Base-by-base conservation (phyloP, 2,888 invertebrate genomes). In the Nemotelus pantherinus region DNA sequence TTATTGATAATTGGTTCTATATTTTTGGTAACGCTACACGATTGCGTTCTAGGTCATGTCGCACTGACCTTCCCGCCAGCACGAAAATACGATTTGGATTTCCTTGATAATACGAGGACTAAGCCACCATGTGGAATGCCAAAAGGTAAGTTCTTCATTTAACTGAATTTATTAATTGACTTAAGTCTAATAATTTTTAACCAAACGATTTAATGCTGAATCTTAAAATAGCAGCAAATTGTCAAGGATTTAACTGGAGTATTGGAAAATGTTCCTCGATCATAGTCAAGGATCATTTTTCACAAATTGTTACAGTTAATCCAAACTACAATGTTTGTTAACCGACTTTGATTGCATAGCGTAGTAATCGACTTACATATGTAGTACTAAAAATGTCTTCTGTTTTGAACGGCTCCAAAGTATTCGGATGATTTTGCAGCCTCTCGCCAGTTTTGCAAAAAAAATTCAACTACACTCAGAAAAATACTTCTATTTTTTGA, bases 81-180 rank as follows among this genome's bases (percentile, higher is more conserved):
- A 0, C 90, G 97, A 83, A 92, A 92, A 84, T 95, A 93, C 84
- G 95, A 95, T 84, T 89, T 97, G 87, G 98, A 98, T 88, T 98
- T 97, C 88, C 89, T 97, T 88, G 97, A 97, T 86, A 96, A 93
- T 85, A 91, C 94, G 65, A 91, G 96, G 84, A 97, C 97, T 48
- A 93, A 93, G 83, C 93, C 93, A 80, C 97, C 97, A 79, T 98
- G 98, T 87, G 98, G 98, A 81, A 96, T 97, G 95, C 96, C 97
- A 44, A 95, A 93, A 93, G 96, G 95, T 96, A 88, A 90, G 89
- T 85, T 63, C 68, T 64, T 41, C 3, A 43, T 64, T 64, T 64
- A 10, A 7, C 3, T 58, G n/a, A 25, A 6, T 9, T 2, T 58
- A 10, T 53, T 53, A n/a, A 2, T 53, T 10, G 53, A 10, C 2